These are phyloP conservation scores for Caiman crocodilus DNA, from an alignment of 2,797 vertebrate species.

Conservation along the genomic window DNA sequence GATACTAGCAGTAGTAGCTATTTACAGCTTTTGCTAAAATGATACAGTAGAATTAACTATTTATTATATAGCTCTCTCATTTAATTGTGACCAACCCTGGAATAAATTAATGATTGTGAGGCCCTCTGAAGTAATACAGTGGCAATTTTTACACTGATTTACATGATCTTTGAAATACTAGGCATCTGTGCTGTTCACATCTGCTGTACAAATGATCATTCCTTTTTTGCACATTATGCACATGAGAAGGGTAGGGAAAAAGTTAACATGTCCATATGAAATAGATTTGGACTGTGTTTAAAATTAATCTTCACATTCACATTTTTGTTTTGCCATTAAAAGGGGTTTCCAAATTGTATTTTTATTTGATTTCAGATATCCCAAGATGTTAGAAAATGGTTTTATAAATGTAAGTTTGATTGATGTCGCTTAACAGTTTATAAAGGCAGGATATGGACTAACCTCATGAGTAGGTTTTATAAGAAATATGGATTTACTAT, in stretches of 20 bases:
- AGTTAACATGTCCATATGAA: constrained; percentile 20
- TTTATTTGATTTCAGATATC: constrained; percentile 46
- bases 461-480: constrained; percentile 20
- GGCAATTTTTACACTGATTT: background rate
- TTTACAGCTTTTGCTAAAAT: background rate
- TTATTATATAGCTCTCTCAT: too few relatives aligned
- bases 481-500: background rate
- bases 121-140: too few relatives aligned
- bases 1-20: background rate
- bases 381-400: constrained; percentile 26
- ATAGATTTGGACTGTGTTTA: constrained; percentile 33
- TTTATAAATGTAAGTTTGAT: constrained; percentile 47
- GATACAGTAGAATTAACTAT: too few relatives aligned
- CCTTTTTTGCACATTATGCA: constrained; percentile 9
- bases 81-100: background rate
- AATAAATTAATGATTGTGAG: background rate
- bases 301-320: constrained; percentile 27
- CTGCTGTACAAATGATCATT: constrained; percentile 6
- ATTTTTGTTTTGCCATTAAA: background rate
- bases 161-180: constrained; percentile 26
- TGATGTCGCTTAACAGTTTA: constrained; percentile 38
- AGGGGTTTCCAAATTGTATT: background rate
- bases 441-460: background rate
- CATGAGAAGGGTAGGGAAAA: constrained; percentile 35
- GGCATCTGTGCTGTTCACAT: constrained; percentile 26